Evolutionary conservation across 2,113 vertebrate genomes (phyloP).

Genomic region (Nansenia antarctica): DNA sequence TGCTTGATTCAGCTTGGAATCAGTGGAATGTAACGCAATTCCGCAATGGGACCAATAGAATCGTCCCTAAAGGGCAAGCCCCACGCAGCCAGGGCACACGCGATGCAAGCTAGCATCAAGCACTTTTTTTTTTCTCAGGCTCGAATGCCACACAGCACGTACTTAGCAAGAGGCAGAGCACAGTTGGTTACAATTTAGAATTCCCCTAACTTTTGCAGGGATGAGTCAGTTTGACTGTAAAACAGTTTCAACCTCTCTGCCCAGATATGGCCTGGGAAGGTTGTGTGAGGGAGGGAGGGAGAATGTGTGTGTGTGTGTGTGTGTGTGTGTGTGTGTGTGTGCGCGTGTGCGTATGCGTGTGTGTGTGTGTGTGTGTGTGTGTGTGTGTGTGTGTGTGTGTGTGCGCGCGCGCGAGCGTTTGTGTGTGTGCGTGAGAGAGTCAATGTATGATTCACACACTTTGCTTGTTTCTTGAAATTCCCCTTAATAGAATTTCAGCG

Average conservation of each 20-base stretch:
- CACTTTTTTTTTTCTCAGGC: too few relatives aligned
- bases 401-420: background rate
- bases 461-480: background rate
- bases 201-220: slow-evolving; percentile 51
- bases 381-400: background rate
- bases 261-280: too few relatives aligned
- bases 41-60: too few relatives aligned
- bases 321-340: background rate
- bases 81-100: too few relatives aligned
- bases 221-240: slow-evolving; percentile 68
- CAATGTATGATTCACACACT: slow-evolving; percentile 3
- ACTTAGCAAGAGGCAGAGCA: slow-evolving; percentile 38
- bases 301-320: too few relatives aligned
- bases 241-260: too few relatives aligned
- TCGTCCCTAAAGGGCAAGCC: too few relatives aligned
- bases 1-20: too few relatives aligned
- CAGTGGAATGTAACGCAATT: too few relatives aligned
- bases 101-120: too few relatives aligned
- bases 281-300: too few relatives aligned
- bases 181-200: slow-evolving; percentile 52
- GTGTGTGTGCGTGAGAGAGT: background rate
- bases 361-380: background rate
- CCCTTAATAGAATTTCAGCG: too few relatives aligned
- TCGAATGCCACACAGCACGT: slow-evolving; percentile 6
- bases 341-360: background rate